Evolutionary conservation across 2,797 vertebrate genomes (phyloP).

Genomic region (Labroides dimidiatus): DNA sequence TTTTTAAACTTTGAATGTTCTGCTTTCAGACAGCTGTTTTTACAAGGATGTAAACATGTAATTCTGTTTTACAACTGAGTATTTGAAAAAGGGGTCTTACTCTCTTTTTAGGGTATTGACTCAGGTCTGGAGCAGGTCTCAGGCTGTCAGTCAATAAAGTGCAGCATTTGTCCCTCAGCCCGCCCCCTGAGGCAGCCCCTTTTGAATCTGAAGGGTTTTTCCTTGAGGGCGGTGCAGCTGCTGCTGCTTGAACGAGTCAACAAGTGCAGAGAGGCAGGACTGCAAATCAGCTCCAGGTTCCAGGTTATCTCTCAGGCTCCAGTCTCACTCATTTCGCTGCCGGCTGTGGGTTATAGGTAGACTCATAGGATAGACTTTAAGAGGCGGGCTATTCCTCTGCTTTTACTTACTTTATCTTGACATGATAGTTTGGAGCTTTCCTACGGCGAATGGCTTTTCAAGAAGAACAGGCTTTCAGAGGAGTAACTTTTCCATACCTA

Average conservation of each 20-base stretch:
- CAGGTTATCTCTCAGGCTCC: not conserved
- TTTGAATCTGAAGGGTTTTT: slow-evolving; percentile 3
- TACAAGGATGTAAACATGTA: too few species aligned
- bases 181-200: too few species aligned
- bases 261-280: not conserved
- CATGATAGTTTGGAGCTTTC: slow-evolving; percentile 23
- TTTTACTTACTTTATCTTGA: not conserved
- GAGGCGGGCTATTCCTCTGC: too few species aligned
- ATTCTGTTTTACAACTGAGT: too few species aligned
- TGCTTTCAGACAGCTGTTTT: too few species aligned
- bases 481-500: slow-evolving; percentile 39
- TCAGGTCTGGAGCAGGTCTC: not conserved
- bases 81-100: too few species aligned
- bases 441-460: slow-evolving; percentile 23
- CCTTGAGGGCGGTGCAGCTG: slow-evolving; percentile 12
- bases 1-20: too few species aligned
- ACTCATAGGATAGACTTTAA: not conserved
- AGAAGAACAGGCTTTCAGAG: slow-evolving; percentile 2
- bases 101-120: too few species aligned
- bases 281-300: too few species aligned
- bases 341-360: too few species aligned
- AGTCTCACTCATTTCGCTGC: too few species aligned
- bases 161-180: not conserved
- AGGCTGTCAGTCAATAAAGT: not conserved
- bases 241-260: not conserved